Percentiles rank a stretch among this genome's conserved stretches.
These are phyloP conservation scores for Nezara viridula DNA, from an alignment of 2,888 invertebrate species.

Conservation along the genomic window DNA sequence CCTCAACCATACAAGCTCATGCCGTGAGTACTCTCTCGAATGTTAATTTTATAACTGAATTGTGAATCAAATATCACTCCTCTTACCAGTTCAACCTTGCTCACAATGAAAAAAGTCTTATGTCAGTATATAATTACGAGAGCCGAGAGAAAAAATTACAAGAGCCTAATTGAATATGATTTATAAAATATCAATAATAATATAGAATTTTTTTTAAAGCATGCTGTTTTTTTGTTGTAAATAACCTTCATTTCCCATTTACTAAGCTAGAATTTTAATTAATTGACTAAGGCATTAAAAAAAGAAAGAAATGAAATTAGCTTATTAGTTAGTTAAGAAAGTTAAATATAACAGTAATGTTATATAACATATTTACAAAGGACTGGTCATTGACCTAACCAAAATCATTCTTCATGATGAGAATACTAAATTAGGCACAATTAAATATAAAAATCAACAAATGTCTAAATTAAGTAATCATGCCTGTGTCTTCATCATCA, in stretches of 20 bases:
- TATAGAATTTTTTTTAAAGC: not conserved
- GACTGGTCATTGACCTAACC: not conserved
- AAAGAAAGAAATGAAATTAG: not conserved
- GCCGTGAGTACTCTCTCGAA: not conserved
- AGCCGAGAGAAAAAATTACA: not conserved
- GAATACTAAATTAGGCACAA: not conserved
- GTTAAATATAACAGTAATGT: not conserved
- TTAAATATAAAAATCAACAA: not conserved
- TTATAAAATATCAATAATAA: not conserved
- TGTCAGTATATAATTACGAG: not conserved
- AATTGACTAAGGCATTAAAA: not conserved
- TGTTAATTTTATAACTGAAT: slow-evolving; percentile 36
- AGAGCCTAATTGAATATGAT: not conserved
- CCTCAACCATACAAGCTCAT: slow-evolving; percentile 25
- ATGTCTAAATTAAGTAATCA: not conserved
- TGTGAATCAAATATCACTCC: slow-evolving; percentile 1
- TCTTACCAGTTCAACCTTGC: not conserved
- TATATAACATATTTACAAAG: not conserved
- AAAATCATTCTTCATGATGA: not conserved
- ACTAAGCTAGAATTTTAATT: not conserved
- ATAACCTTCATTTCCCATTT: slow-evolving; percentile 1
- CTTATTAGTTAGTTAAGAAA: no score
- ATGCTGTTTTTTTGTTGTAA: not conserved
- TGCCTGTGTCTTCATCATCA: not conserved
- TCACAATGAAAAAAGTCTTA: not conserved